Percentiles rank a stretch among this genome's conserved stretches.
Conservation (phyloP, 2,113 vertebrate genomes). For the Butastur rufipennis region DNA sequence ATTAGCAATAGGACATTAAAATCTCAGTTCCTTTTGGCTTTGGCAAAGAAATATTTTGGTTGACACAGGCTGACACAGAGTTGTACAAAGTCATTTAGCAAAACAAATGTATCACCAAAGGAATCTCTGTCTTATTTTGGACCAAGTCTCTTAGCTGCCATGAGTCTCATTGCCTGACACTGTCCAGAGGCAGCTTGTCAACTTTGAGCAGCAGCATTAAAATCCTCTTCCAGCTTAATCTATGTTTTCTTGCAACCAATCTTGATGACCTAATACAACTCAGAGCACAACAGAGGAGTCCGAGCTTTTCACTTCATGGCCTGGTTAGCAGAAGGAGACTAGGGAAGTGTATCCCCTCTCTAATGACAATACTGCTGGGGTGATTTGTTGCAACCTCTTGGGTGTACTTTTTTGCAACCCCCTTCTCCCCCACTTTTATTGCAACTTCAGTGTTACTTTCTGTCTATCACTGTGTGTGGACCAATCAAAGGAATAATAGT, state of each 20-base stretch:
- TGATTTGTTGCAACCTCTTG: background rate
- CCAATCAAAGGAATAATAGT: background rate
- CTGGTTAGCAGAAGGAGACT: background rate
- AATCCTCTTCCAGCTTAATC: background rate
- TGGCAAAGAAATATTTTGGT: background rate
- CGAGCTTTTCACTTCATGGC: background rate
- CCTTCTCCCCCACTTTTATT: background rate
- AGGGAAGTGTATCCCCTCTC: background rate
- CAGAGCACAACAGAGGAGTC: background rate
- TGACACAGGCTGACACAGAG: background rate
- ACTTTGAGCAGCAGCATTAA: background rate
- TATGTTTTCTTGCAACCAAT: background rate
- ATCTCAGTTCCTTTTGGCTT: background rate
- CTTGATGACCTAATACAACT: background rate
- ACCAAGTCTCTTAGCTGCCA: background rate
- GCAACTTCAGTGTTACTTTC: background rate
- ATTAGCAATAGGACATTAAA: background rate
- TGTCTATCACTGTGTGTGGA: background rate
- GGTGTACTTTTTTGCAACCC: background rate
- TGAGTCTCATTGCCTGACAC: background rate
- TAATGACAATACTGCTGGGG: background rate
- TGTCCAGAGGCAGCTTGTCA: background rate
- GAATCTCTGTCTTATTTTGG: background rate
- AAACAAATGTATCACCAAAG: background rate
- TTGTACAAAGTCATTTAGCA: background rate